Conservation (phyloP, 2,888 invertebrate genomes). For the Vannuccia rotundouncinata region DNA sequence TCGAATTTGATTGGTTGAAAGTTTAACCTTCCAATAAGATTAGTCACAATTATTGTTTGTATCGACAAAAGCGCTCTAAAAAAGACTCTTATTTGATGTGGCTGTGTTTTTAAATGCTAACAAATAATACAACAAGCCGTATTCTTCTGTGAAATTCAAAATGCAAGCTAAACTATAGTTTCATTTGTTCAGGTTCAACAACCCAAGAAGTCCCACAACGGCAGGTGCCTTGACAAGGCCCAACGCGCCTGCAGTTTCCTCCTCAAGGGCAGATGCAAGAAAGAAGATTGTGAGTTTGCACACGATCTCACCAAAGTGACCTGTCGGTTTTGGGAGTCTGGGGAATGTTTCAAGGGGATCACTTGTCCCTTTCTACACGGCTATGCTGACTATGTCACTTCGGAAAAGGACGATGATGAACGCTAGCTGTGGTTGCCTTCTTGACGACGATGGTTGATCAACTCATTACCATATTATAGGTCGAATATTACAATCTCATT, state of each 20-base stretch:
- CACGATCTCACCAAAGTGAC: constrained; percentile 59
- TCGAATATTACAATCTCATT: no score
- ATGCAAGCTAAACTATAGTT: not conserved
- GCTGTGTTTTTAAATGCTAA: no score
- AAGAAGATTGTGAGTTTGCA: constrained; percentile 58
- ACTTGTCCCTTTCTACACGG: constrained; percentile 51
- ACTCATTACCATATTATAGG: no score
- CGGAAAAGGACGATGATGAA: no score
- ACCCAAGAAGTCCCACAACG: not conserved
- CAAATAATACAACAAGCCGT: constrained; percentile 25
- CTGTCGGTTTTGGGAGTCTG: constrained; percentile 59
- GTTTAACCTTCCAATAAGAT: no score
- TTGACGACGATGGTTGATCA: no score
- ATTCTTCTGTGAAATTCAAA: not conserved
- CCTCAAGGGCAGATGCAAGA: constrained; percentile 58
- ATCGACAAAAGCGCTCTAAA: no score
- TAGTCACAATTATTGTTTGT: no score
- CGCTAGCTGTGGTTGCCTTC: no score
- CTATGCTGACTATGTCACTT: no score
- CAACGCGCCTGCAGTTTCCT: constrained; percentile 54
- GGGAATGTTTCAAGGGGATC: constrained; percentile 58
- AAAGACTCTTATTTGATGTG: no score
- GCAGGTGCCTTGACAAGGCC: constrained; percentile 29
- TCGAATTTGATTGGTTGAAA: no score
- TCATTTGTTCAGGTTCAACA: not conserved